Base-by-base conservation (phyloP, 2,113 vertebrate genomes). In the Pelvicachromis taeniatus region DNA sequence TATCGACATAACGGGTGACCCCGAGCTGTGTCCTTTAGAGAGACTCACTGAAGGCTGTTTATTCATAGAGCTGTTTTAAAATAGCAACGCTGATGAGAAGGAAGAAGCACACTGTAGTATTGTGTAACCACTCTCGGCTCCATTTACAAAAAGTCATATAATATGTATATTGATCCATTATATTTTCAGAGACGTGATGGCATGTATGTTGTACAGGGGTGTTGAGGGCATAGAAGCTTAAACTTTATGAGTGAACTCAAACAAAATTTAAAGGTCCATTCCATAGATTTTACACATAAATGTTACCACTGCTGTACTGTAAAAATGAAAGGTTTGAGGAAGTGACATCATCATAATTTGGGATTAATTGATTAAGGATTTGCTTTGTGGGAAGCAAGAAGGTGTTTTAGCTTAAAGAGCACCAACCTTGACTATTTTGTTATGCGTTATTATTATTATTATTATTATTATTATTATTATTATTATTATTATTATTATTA, bases 11-110 rank as follows among this genome's bases (percentile, higher is more conserved):
- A 55, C 13, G 31, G 6, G 11, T 42, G 58, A 84, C 35, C 53
- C 16, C 6, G 12, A 93, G 70, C 79, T n/a, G 12, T 48, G 80
- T 81, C 77, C 75, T 80, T 87, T 13, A 80, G 19, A 78, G 68
- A 82, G 19, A 82, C 80, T 79, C 33, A 68, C 58, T 55, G 61
- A 85, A 79, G 78, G 42, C 58, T 56, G 82, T 80, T 90, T 82
- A 86, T 89, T 93, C 81, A 85, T 75, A 29, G 75, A 21, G 38
- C 52, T 19, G 56, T 84, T 91, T 87, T 84, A 89, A 89, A 90
- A 92, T 85, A 92, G 87, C 55, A 84, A 38, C 80, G 26, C 23
- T 2, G 79, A 81, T 87, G 52, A 89, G 89, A 81, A 78, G 42
- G 81, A 79, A 78, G 63, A 85, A 68, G 82, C 40, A 19, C 40